A percentile compares a stretch with the other conserved stretches of the same genome.
Conservation (phyloP, 1,140 invertebrate species). For the Leucophenga varia region DNA sequence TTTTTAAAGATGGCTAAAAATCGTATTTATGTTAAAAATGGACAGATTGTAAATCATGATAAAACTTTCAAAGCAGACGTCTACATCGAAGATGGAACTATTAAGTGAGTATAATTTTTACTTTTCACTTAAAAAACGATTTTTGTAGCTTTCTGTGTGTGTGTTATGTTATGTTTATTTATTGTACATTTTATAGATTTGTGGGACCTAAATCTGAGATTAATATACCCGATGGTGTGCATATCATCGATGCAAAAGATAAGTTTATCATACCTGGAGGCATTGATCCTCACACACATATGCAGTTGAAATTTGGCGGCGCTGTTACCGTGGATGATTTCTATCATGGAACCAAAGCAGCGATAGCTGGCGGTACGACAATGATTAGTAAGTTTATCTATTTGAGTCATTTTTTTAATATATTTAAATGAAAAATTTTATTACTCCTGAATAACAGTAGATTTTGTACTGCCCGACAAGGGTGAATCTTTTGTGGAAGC, state of each 20-base stretch:
- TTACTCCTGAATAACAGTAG: constrained; percentile 64
- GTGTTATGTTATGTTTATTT: neutral
- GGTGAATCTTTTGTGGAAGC: constrained; percentile 82
- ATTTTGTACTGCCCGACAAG: constrained; percentile 80
- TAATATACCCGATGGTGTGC: constrained; percentile 72
- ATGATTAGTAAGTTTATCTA: constrained; percentile 71
- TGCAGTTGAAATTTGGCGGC: constrained; percentile 83
- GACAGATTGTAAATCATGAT: constrained; percentile 91
- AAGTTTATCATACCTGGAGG: constrained; percentile 80
- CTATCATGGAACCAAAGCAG: constrained; percentile 81
- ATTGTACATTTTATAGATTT: constrained; percentile 8
- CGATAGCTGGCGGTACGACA: constrained; percentile 83
- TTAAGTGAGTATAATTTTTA: neutral
- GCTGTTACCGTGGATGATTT: constrained; percentile 78
- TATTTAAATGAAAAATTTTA: neutral
- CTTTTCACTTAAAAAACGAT: neutral
- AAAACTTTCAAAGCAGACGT: constrained; percentile 77
- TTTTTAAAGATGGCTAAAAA: constrained; percentile 67
- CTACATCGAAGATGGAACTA: constrained; percentile 14
- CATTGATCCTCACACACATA: constrained; percentile 83
- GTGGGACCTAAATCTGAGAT: constrained; percentile 63
- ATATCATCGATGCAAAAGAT: constrained; percentile 75
- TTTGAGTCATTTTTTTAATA: no score
- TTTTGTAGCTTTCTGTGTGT: neutral
- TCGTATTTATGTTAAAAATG: constrained; percentile 82